Evolutionary conservation across 2,888 invertebrate genomes (phyloP).

Genomic region (Proisotoma minuta): DNA sequence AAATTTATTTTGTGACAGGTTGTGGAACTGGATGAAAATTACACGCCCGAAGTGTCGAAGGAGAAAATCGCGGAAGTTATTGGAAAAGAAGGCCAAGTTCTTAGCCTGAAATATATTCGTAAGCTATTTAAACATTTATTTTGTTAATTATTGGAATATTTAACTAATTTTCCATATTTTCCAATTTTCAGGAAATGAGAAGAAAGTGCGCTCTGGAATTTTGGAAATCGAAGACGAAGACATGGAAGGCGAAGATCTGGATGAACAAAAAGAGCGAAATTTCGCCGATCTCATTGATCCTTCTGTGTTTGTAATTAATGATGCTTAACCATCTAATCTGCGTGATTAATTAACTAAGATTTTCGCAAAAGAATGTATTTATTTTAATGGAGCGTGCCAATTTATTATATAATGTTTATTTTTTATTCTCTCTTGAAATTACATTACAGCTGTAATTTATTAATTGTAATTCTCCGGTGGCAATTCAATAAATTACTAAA

Average conservation of each 20-base stretch:
- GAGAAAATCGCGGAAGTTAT: constrained; percentile 22
- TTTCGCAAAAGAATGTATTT: too few relatives aligned
- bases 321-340: too few relatives aligned
- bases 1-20: constrained; percentile 12
- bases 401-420: too few relatives aligned
- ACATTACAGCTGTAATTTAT: too few relatives aligned
- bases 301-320: too few relatives aligned
- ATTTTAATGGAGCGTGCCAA: too few relatives aligned
- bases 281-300: background rate
- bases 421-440: too few relatives aligned
- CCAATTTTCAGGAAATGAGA: background rate
- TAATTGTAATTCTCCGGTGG: too few relatives aligned
- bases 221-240: constrained; percentile 9
- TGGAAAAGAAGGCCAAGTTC: constrained; percentile 7
- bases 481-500: too few relatives aligned
- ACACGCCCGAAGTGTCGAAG: constrained; percentile 21
- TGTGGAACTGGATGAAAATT: constrained; percentile 28
- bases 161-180: background rate
- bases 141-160: background rate
- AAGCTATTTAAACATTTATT: constrained; percentile 3
- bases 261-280: background rate
- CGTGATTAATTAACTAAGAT: too few relatives aligned
- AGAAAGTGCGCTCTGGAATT: background rate
- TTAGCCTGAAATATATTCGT: constrained; percentile 21
- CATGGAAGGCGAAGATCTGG: background rate